Evolutionary conservation across 64 coral and sea anemone genomes (phyloP), one percentile per base, ranked within the genome.

Genomic region (Montipora cactus): DNA sequence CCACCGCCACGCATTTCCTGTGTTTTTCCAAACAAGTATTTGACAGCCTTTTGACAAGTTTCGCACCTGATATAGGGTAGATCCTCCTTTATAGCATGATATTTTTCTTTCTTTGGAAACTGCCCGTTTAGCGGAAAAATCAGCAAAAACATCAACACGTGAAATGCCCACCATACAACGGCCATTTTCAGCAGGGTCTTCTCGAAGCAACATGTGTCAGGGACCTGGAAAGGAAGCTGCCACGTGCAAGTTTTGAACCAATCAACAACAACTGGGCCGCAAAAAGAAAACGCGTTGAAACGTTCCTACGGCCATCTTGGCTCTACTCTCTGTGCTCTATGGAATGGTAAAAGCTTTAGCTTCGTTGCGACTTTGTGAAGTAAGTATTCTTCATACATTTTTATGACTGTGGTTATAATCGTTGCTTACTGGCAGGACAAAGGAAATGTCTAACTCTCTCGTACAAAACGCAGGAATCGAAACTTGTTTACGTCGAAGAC

Each of bases 1-100:
- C 91, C 44, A 53, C 78, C 74, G 44, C 89, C 91, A 14, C 89
- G 79, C 95, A 99, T 94, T 10, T 96, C 92, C 12, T 95, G 84
- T 14, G 98, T 91, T 91, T 96, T 99, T 5, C 86, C 77, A 62
- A 57, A 96, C 23, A 99, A 87, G 84, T 94, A 79, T 53, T 95
- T 99, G 8, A 99, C 92, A n/a, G 92, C 98, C 88, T 94, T 99
- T 92, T 96, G 94, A 75, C 98, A 99, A 45, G 95, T 94, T 51
- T 99, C 95, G 28, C 98, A 99, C 72, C 75, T 95, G 49, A 99
- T 94, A 72, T 80, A 89, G 11, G 83, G 87, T 11, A 99, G 76
- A 53, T 99, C 95, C 19, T 94, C 94, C 55, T 94, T 99, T 44
- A 99, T 80, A 74, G 98, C 92, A 76, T 91, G 47, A 53, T 89